phyloP scores from a whole-genome alignment of 2,888 invertebrate species.

The Subacronicta megacephala region DNA sequence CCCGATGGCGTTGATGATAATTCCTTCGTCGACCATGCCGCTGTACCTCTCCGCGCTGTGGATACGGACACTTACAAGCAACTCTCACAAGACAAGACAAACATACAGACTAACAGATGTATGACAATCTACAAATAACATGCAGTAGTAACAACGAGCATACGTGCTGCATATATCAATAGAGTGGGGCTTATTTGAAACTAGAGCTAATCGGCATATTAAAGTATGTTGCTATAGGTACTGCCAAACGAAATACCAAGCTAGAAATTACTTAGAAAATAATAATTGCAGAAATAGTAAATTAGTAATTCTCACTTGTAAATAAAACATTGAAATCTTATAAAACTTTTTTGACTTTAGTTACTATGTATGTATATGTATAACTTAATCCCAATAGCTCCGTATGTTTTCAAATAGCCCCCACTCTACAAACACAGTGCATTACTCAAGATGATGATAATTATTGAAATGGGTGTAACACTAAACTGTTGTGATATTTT shows the following conservation, averaged over 20 bases:
- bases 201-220: background rate
- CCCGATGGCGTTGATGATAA: constrained; percentile 92
- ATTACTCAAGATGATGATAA: constrained; percentile 18
- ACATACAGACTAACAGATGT: constrained; percentile 33
- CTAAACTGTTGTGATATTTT: background rate
- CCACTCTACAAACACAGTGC: constrained; percentile 22
- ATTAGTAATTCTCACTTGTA: too few relatives aligned
- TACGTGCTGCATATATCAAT: constrained; percentile 36
- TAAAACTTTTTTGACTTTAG: too few relatives aligned
- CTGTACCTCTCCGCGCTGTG: constrained; percentile 88
- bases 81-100: constrained; percentile 53
- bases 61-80: constrained; percentile 75
- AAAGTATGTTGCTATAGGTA: too few relatives aligned
- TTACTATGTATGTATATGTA: too few relatives aligned
- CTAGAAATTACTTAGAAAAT: too few relatives aligned
- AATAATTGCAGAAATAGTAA: too few relatives aligned
- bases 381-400: too few relatives aligned
- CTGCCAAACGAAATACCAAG: too few relatives aligned
- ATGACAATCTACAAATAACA: constrained; percentile 37
- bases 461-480: constrained; percentile 7
- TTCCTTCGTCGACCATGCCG: constrained; percentile 90
- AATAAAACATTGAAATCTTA: too few relatives aligned
- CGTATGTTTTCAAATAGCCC: background rate
- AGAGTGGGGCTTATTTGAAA: background rate
- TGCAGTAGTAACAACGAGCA: constrained; percentile 38